These are phyloP conservation scores for Etheostoma perlongum DNA, from an alignment of 2,797 vertebrate genomes.

Conservation along the genomic window DNA sequence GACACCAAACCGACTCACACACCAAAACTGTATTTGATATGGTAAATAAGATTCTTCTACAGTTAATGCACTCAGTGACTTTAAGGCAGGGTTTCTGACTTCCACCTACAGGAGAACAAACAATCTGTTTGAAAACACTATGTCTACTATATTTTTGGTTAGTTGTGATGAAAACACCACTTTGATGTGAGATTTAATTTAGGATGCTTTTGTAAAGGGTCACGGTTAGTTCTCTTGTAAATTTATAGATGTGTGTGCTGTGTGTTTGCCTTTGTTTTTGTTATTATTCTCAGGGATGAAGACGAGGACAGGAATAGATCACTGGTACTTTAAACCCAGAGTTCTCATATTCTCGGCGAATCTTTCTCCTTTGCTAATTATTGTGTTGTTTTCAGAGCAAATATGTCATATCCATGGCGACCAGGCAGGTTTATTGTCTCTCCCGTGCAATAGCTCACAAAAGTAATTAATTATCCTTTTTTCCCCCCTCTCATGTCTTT, in stretches of 20 bases:
- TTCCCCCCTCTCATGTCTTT: constrained; percentile 92
- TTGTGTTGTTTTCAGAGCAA: constrained; percentile 99
- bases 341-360: constrained; percentile 99
- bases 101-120: constrained; percentile 53
- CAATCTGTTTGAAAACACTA: constrained; percentile 58
- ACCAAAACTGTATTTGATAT: constrained; percentile 33
- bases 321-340: constrained; percentile 98
- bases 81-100: constrained; percentile 68
- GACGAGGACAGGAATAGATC: constrained; percentile 89
- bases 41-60: constrained; percentile 44
- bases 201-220: constrained; percentile 62
- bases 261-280: constrained; percentile 71
- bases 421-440: constrained; percentile 99
- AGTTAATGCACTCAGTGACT: constrained; percentile 56
- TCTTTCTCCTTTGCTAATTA: constrained; percentile 99
- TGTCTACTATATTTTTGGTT: constrained; percentile 51
- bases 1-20: constrained; percentile 24
- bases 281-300: constrained; percentile 78
- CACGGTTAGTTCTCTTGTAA: constrained; percentile 58
- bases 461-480: constrained; percentile 99
- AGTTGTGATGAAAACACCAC: constrained; percentile 68
- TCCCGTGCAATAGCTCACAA: constrained; percentile 99
- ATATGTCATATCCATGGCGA: constrained; percentile 99
- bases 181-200: constrained; percentile 72
- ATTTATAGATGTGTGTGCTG: constrained; percentile 68